Evolutionary conservation across 2,888 invertebrate species (phyloP).

Genomic region (Omphaloscelis lunosa): DNA sequence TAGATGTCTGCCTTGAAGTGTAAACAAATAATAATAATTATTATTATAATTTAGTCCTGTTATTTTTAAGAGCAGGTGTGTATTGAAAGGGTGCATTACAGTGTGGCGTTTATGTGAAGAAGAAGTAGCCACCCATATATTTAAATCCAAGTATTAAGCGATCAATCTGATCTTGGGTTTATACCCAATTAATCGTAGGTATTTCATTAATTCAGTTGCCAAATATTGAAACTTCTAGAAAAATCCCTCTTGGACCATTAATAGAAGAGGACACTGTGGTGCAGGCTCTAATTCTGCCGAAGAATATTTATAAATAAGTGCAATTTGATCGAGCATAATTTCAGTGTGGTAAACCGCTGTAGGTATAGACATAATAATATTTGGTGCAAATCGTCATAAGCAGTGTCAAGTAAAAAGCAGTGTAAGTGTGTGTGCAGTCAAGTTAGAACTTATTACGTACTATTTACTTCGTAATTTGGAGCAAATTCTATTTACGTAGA

Average conservation of each 20-base stretch:
- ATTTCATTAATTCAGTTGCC: background rate
- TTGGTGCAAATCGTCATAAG: constrained; percentile 6
- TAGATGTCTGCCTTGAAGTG: background rate
- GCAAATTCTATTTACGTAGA: background rate
- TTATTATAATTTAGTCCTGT: too few relatives aligned
- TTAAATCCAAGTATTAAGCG: background rate
- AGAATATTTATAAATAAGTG: background rate
- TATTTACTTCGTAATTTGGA: constrained; percentile 4
- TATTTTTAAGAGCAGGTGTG: background rate
- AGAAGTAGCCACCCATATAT: background rate
- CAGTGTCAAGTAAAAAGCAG: background rate
- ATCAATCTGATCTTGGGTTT: background rate
- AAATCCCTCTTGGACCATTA: too few relatives aligned
- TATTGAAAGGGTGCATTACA: background rate
- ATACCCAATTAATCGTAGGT: too few relatives aligned
- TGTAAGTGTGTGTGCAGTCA: background rate
- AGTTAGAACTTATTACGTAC: constrained; percentile 10
- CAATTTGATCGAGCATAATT: background rate
- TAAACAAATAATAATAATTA: background rate
- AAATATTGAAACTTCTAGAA: background rate
- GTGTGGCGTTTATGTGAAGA: background rate
- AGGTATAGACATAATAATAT: background rate
- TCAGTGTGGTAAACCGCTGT: background rate
- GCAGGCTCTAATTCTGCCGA: background rate
- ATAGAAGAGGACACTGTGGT: background rate